Evolutionary conservation across 2,113 vertebrate genomes (phyloP).

Genomic region (Solea solea): DNA sequence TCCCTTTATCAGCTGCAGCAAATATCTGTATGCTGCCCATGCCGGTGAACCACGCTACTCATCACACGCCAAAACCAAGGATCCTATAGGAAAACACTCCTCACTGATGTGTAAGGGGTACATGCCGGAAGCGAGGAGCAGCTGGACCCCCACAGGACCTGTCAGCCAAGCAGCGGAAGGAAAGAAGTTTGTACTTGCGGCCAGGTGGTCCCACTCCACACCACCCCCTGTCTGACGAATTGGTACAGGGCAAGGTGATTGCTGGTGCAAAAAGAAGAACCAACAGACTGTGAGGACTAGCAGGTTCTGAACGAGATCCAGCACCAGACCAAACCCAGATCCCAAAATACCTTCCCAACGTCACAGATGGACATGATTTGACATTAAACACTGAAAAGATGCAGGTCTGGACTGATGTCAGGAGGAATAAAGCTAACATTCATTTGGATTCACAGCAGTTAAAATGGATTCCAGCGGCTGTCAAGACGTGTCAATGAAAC

Average conservation of each 20-base stretch:
- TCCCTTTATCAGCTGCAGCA: constrained; percentile 57
- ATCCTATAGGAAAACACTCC: constrained; percentile 47
- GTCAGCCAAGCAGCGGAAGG: constrained; percentile 76
- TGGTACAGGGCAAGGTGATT: constrained; percentile 70
- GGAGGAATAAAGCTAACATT: not conserved
- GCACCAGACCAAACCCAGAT: constrained; percentile 20
- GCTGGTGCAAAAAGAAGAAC: constrained; percentile 74
- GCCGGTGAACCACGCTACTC: constrained; percentile 41
- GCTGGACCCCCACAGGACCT: constrained; percentile 61
- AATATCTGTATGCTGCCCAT: constrained; percentile 48
- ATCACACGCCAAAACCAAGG: constrained; percentile 34
- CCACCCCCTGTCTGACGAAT: constrained; percentile 74
- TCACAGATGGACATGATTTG: constrained; percentile 9
- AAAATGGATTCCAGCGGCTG: constrained; percentile 3
- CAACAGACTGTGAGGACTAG: constrained; percentile 65
- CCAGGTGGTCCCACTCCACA: constrained; percentile 75
- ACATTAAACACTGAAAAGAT: constrained; percentile 1
- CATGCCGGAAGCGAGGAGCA: constrained; percentile 70
- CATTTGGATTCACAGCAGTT: constrained; percentile 34
- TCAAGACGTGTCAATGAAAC: not conserved
- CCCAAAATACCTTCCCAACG: constrained; percentile 13
- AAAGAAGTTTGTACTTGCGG: constrained; percentile 81
- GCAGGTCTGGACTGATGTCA: not conserved
- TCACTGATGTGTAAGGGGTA: constrained; percentile 61
- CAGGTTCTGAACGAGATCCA: constrained; percentile 8